These are phyloP conservation scores for Glaucidium brasilianum DNA, from an alignment of 2,113 vertebrate species.

Conservation along the genomic window DNA sequence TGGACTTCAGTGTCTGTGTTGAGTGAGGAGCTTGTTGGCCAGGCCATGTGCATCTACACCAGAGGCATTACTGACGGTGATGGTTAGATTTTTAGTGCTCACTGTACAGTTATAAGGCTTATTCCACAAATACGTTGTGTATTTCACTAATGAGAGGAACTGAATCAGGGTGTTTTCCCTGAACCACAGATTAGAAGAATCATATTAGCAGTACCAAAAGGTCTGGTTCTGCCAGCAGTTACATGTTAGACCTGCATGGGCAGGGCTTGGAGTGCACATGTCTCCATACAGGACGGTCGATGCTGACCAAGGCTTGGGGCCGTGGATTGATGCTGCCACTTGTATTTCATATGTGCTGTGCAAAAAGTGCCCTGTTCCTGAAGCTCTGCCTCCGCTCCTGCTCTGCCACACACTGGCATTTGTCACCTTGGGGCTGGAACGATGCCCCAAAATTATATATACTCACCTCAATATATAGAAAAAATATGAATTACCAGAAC, in stretches of 20 bases:
- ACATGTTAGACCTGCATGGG: accelerated
- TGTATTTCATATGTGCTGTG: accelerated
- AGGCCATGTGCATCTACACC: accelerated
- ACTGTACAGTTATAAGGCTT: neutral
- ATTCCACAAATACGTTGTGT: accelerated
- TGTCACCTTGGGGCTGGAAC: neutral
- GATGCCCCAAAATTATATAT: too few species aligned
- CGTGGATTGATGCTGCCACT: neutral
- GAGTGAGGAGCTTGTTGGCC: accelerated
- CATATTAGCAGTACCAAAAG: accelerated
- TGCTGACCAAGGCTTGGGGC: accelerated
- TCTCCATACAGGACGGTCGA: accelerated
- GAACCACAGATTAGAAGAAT: neutral
- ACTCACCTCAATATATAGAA: too few species aligned
- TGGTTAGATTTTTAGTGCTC: accelerated
- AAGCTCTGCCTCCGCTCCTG: neutral
- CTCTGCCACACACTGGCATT: accelerated
- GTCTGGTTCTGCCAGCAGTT: neutral
- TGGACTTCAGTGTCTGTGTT: accelerated
- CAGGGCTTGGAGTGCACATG: accelerated
- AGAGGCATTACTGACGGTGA: neutral
- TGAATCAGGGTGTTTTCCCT: neutral
- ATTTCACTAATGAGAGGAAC: neutral
- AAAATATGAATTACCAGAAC: too few species aligned
- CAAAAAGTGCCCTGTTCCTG: neutral